These are phyloP conservation scores for Trisateles emortualis DNA, from an alignment of 2,888 invertebrate species.

Conservation along the genomic window DNA sequence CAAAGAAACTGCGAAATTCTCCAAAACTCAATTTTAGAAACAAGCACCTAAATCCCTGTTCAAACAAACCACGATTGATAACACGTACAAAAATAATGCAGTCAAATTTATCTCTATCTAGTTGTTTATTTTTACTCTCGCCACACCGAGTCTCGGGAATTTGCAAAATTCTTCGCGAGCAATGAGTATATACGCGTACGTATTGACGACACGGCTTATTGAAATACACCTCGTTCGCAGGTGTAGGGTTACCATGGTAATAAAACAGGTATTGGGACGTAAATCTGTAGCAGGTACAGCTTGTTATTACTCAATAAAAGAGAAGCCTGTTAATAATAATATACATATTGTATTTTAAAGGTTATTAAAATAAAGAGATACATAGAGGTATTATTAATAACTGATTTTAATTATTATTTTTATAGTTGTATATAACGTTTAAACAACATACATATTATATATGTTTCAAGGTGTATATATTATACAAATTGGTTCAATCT, in stretches of 20 bases:
- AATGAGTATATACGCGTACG: slow-evolving; percentile 22
- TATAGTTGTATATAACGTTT: no score
- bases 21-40: neutral
- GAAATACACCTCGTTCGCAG: slow-evolving; percentile 11
- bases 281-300: neutral
- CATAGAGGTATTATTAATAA: no score
- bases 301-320: neutral
- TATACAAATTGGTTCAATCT: no score
- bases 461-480: no score
- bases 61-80: slow-evolving; percentile 3
- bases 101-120: neutral
- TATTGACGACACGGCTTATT: slow-evolving; percentile 22
- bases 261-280: slow-evolving; percentile 1
- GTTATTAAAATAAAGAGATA: no score
- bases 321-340: no score
- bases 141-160: slow-evolving; percentile 13
- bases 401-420: no score
- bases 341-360: no score
- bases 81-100: slow-evolving; percentile 5
- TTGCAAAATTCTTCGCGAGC: slow-evolving; percentile 19
- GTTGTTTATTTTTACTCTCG: slow-evolving; percentile 6
- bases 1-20: neutral
- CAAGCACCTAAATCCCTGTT: neutral
- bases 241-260: slow-evolving; percentile 19
- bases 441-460: no score